Percentiles rank a stretch among this genome's conserved stretches.
Evolutionary conservation across 2,797 vertebrate genomes (phyloP).

Genomic region (Rhincodon typus): DNA sequence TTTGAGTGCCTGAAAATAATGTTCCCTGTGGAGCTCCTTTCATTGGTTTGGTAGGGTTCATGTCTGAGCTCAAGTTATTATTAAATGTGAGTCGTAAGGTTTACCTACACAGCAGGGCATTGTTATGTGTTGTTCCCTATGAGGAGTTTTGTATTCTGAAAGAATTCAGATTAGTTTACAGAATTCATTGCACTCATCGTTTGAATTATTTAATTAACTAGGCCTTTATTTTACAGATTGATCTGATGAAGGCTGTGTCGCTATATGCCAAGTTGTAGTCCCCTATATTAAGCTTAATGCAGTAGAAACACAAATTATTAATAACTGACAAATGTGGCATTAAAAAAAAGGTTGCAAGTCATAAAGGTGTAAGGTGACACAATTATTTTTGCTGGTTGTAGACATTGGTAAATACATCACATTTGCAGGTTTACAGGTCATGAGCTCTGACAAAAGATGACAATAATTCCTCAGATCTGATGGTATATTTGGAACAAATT

Average conservation of each 20-base stretch:
- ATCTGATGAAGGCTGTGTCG: no score
- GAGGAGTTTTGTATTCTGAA: conserved; percentile 49
- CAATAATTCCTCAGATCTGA: not conserved
- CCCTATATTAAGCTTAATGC: not conserved
- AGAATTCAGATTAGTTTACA: conserved; percentile 48
- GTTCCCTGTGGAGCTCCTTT: conserved; percentile 57
- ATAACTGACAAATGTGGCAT: not conserved
- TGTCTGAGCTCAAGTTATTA: conserved; percentile 63
- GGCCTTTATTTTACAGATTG: not conserved
- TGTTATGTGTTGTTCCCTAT: conserved; percentile 56
- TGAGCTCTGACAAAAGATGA: not conserved
- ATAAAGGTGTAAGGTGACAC: not conserved
- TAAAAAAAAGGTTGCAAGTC: not conserved
- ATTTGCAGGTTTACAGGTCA: not conserved
- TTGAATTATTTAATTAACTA: conserved; percentile 41
- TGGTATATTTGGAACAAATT: not conserved
- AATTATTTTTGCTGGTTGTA: not conserved
- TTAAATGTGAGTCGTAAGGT: conserved; percentile 69
- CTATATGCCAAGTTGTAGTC: not conserved
- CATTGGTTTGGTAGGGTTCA: conserved; percentile 55
- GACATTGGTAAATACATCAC: not conserved
- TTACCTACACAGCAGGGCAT: conserved; percentile 63
- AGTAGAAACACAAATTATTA: not conserved
- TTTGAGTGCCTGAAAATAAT: conserved; percentile 63
- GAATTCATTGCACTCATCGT: conserved; percentile 56